These are phyloP conservation scores for Enteromius viviparus DNA, from an alignment of 2,797 vertebrate species.

Conservation along the genomic window DNA sequence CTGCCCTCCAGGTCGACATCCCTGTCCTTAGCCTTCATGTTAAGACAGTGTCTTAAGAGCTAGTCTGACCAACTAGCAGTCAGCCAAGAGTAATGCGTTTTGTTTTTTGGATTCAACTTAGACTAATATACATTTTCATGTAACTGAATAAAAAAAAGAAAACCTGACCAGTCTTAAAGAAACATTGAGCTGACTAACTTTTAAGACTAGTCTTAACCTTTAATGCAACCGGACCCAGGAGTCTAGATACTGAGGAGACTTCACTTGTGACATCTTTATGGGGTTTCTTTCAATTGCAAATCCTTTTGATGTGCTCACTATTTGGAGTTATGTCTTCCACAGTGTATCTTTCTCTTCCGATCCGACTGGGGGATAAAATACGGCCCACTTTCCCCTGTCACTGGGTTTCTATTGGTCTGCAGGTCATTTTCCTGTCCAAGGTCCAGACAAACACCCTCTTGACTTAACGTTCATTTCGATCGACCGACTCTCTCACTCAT, in stretches of 20 bases:
- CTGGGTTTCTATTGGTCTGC: constrained; percentile 8
- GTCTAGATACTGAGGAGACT: neutral
- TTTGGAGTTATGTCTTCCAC: neutral
- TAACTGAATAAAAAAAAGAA: too few relatives aligned
- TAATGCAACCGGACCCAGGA: too few relatives aligned
- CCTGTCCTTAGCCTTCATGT: neutral
- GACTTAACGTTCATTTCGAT: constrained; percentile 37
- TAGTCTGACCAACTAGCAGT: too few relatives aligned
- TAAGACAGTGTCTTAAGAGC: too few relatives aligned
- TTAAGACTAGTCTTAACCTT: too few relatives aligned
- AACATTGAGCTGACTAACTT: too few relatives aligned
- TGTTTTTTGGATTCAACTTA: too few relatives aligned
- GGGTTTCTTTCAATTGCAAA: neutral
- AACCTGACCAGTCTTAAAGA: too few relatives aligned
- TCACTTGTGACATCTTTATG: neutral
- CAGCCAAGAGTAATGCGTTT: too few relatives aligned
- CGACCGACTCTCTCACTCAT: constrained; percentile 13
- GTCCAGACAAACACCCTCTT: constrained; percentile 33
- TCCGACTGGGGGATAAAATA: neutral
- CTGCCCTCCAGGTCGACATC: neutral
- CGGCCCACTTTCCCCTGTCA: neutral
- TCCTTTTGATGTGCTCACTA: neutral
- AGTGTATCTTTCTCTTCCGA: neutral
- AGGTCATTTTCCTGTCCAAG: constrained; percentile 41
- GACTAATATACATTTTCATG: too few relatives aligned